Evolutionary conservation across 2,888 invertebrate genomes (phyloP), one percentile per base, ranked within the genome.

Genomic region (Temnothorax rugatulus): DNA sequence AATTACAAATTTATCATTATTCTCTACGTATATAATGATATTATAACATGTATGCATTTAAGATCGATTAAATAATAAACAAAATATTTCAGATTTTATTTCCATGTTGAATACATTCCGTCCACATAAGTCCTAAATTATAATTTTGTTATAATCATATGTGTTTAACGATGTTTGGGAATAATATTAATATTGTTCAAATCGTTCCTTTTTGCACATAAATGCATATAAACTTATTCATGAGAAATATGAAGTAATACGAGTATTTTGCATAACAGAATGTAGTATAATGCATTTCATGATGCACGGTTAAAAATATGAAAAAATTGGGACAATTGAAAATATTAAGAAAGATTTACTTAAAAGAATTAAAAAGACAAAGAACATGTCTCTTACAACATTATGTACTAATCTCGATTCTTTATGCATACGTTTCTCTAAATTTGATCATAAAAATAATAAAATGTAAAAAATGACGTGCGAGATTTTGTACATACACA

Each of bases 341-440:
- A 66, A 11, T 74, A 8, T 34, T 74, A 47, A 66, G 18, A 74
- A 25, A 74, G 1, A 74, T 63, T 64, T 3, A 50, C 9, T 74
- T 29, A 3, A 29, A 29, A 29, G 9, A 63, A 34, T 64, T 18
- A 75, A 64, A 11, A 38, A 18, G 9, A 21, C 21, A 75, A 47
- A 64, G 44, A 64, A 15, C 9, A 61, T 2, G 1, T 64, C 11
- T 75, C 21, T 75, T 25, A 29, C 29, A 21, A 66, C 66, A 64
- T 38, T 75, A 75, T 75, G 64, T 75, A 75, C 64, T n/a, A 50
- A 75, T 63, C 41, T 74, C 74, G 64, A 63, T 18, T 66, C 9
- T 34, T 63, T n/a, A 25, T 61, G 11, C 18, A 54, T 25, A 21
- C 0, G 2, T 44, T 29, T 44, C 4, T 44, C 25, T 29, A 29